Evolutionary conservation across 2,797 vertebrate species (phyloP).

Genomic region (Spinus olivaceus): DNA sequence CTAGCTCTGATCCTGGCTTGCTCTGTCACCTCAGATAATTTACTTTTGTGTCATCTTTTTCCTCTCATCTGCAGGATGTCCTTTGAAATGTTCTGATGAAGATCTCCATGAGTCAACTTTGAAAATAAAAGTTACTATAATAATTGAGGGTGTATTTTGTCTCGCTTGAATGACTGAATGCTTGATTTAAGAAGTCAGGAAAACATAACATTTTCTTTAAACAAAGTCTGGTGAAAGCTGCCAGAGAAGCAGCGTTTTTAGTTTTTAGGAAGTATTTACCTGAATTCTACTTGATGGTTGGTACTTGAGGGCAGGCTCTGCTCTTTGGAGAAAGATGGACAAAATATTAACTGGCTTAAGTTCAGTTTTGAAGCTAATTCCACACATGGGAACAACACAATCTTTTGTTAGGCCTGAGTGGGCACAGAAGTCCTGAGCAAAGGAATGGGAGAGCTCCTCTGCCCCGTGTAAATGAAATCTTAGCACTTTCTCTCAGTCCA

Average conservation of each 20-base stretch:
- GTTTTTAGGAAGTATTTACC: not conserved
- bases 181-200: not conserved
- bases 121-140: not conserved
- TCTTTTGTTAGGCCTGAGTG: not conserved
- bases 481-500: not conserved
- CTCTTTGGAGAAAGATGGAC: not conserved
- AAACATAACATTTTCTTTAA: not conserved
- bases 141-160: not conserved
- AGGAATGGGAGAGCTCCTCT: not conserved
- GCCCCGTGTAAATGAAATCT: not conserved
- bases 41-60: not conserved
- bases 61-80: not conserved
- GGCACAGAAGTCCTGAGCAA: not conserved
- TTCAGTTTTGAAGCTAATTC: not conserved
- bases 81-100: not conserved
- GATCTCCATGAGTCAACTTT: not conserved
- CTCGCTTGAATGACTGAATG: not conserved
- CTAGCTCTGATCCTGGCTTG: not conserved
- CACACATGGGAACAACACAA: accelerated
- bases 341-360: not conserved
- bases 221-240: not conserved
- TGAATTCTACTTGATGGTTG: not conserved
- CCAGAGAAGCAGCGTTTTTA: not conserved
- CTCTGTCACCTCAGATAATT: not conserved
- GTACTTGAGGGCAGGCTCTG: not conserved